Evolutionary conservation across 2,888 invertebrate species (phyloP).

Genomic region (Himalopsyche kuldschensis): DNA sequence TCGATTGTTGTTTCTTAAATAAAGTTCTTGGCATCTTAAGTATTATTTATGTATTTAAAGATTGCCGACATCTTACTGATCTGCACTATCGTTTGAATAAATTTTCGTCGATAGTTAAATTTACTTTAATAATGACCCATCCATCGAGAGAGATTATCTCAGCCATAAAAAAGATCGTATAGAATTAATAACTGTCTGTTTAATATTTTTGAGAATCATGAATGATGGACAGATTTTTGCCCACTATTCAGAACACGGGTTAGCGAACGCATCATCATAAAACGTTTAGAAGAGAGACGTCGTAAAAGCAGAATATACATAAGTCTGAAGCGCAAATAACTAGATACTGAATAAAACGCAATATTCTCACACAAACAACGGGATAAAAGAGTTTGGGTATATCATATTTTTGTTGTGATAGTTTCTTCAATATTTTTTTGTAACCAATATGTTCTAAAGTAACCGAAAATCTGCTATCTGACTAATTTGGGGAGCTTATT

Average conservation of each 20-base stretch:
- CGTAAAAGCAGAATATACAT: not conserved
- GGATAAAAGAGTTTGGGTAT: not conserved
- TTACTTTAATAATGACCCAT: not conserved
- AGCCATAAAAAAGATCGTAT: not conserved
- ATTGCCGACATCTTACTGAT: too few relatives aligned
- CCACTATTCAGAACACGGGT: not conserved
- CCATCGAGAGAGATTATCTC: not conserved
- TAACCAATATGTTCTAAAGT: too few relatives aligned
- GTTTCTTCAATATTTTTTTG: too few relatives aligned
- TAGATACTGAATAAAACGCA: not conserved
- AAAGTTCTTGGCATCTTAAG: too few relatives aligned
- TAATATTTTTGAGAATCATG: not conserved
- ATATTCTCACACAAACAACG: not conserved
- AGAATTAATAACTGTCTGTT: not conserved
- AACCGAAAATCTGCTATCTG: too few relatives aligned
- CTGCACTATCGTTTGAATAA: too few relatives aligned
- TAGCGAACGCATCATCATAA: not conserved
- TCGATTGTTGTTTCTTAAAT: too few relatives aligned
- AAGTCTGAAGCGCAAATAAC: not conserved
- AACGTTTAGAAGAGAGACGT: not conserved
- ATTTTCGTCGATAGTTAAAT: too few relatives aligned
- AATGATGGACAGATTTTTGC: not conserved
- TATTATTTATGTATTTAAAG: too few relatives aligned
- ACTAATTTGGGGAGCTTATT: too few relatives aligned
- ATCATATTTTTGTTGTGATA: not conserved